Conservation (phyloP, 2,797 vertebrate species). For the Gymnocypris eckloni region DNA sequence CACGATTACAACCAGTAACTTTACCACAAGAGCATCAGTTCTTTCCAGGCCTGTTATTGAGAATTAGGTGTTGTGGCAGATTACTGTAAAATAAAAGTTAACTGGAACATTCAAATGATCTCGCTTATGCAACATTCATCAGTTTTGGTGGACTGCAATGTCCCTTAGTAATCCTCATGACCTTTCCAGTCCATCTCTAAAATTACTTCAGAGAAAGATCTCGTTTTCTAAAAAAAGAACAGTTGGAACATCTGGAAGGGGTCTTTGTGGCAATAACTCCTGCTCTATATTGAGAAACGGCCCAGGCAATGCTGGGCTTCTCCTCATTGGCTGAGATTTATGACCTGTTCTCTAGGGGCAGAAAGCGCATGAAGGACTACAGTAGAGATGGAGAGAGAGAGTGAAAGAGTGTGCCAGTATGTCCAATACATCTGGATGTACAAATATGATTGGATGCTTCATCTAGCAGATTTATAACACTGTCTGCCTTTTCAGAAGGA, state of each 20-base stretch:
- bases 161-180: slow-evolving; percentile 20
- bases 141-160: slow-evolving; percentile 40
- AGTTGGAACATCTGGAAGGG: slow-evolving; percentile 14
- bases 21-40: neutral
- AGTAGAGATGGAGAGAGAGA: neutral
- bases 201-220: slow-evolving; percentile 26
- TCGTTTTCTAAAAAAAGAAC: slow-evolving; percentile 12
- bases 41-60: neutral
- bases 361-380: slow-evolving; percentile 2
- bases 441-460: slow-evolving; percentile 37
- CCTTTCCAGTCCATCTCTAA: slow-evolving; percentile 29
- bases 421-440: slow-evolving; percentile 30
- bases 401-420: slow-evolving; percentile 29
- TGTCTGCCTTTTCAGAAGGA: slow-evolving; percentile 19
- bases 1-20: neutral
- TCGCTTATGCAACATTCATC: slow-evolving; percentile 40
- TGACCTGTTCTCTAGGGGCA: slow-evolving; percentile 7
- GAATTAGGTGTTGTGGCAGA: neutral
- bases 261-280: neutral
- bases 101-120: neutral
- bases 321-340: slow-evolving; percentile 45
- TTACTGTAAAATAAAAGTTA: slow-evolving; percentile 5
- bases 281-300: slow-evolving; percentile 8
- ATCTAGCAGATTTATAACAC: slow-evolving; percentile 43
- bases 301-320: neutral